Evolutionary conservation across 23 tunicate species (phyloP).

Genomic region (Ascidia mentula): DNA sequence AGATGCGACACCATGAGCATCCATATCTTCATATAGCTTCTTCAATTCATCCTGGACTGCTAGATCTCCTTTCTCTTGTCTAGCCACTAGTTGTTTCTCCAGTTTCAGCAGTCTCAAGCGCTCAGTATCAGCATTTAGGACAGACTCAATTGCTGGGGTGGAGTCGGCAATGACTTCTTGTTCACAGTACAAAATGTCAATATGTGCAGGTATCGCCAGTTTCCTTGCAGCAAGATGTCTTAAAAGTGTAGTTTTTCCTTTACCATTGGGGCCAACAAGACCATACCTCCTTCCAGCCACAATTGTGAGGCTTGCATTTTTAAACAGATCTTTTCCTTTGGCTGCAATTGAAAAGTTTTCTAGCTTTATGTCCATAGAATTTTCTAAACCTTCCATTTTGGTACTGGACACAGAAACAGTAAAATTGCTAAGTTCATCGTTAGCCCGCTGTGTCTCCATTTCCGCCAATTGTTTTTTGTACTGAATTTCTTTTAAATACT

Average conservation of each 20-base stretch:
- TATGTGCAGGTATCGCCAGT: conserved; percentile 79
- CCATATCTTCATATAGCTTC: conserved; percentile 93
- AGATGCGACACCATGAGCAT: conserved; percentile 87
- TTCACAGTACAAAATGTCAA: conserved; percentile 97
- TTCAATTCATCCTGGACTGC: conserved; percentile 80
- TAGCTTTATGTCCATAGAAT: conserved; percentile 81
- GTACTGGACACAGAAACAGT: conserved; percentile 38
- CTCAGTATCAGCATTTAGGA: conserved; percentile 84
- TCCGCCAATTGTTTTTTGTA: conserved; percentile 68
- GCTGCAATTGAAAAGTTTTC: conserved; percentile 98
- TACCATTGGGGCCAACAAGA: conserved; percentile 98
- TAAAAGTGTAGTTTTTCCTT: conserved; percentile 94
- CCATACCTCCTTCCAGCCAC: conserved; percentile 96
- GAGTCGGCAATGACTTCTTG: conserved; percentile 97
- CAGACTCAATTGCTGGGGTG: conserved; percentile 91
- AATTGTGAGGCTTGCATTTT: conserved; percentile 88
- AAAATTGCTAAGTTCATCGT: conserved; percentile 87
- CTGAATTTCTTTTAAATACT: conserved; percentile 66
- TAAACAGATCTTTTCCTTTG: conserved; percentile 95
- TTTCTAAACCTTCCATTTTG: conserved; percentile 26
- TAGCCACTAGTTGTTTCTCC: conserved; percentile 59
- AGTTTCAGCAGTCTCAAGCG: conserved; percentile 56
- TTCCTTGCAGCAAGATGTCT: conserved; percentile 89
- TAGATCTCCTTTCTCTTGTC: conserved; percentile 81
- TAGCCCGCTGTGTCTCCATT: conserved; percentile 67